phyloP scores from a whole-genome alignment of 2,113 vertebrate genomes.

The Anolis sagrei region DNA sequence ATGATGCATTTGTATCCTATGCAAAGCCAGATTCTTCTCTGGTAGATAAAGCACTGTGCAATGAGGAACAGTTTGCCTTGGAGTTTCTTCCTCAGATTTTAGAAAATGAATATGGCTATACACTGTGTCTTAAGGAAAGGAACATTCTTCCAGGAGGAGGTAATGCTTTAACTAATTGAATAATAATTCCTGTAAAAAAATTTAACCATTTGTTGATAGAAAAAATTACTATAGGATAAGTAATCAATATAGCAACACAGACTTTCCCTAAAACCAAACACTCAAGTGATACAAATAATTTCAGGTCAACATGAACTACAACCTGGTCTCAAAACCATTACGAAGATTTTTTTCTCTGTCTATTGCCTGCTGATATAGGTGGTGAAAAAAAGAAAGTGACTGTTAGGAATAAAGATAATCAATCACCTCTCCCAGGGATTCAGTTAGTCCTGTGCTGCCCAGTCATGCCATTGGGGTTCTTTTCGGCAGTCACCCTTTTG shows the following conservation, averaged over 20 bases:
- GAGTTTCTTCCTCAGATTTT: constrained; percentile 79
- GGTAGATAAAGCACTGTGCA: constrained; percentile 25
- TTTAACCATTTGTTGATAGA: neutral
- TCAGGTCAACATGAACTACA: neutral
- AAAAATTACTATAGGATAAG: neutral
- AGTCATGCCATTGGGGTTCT: too few species aligned
- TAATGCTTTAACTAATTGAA: constrained; percentile 53
- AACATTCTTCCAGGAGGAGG: constrained; percentile 91
- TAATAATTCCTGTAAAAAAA: neutral
- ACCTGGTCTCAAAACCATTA: neutral
- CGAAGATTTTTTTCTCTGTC: too few species aligned
- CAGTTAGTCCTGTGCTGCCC: too few species aligned
- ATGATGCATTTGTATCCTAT: constrained; percentile 88
- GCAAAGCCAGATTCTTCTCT: constrained; percentile 66
- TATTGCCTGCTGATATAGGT: neutral
- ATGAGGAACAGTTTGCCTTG: constrained; percentile 78
- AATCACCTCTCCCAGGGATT: too few species aligned
- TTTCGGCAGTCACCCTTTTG: too few species aligned
- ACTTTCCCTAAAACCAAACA: neutral
- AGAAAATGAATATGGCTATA: constrained; percentile 86
- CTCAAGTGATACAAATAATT: neutral
- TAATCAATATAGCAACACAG: too few species aligned
- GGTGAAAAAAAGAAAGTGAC: too few species aligned
- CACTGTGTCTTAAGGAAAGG: constrained; percentile 87
- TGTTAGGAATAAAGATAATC: too few species aligned